Percentiles rank a stretch among this genome's conserved stretches.
Conservation (phyloP, 1,140 invertebrate genomes). For the Drosophila willistoni region DNA sequence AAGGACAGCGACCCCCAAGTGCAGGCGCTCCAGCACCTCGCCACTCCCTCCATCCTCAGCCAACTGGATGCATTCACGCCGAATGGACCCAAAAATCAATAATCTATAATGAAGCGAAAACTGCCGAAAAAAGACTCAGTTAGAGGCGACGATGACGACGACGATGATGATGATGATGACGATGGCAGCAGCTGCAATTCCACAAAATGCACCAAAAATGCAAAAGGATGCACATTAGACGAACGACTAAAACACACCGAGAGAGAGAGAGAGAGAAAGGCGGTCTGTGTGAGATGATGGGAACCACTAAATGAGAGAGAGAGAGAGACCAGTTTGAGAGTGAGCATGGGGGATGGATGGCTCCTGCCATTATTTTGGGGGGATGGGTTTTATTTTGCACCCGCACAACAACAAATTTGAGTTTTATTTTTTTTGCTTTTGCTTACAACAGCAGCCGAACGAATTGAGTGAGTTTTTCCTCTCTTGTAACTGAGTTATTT, state of each 20-base stretch:
- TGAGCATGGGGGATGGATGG: constrained; percentile 43
- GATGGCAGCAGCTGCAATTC: constrained; percentile 61
- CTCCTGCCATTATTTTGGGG: constrained; percentile 55
- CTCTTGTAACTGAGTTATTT: constrained; percentile 27
- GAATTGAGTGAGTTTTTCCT: constrained; percentile 17
- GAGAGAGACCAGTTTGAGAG: constrained; percentile 10
- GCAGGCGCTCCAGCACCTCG: constrained; percentile 5
- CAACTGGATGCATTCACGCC: background rate
- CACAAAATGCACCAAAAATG: constrained; percentile 63
- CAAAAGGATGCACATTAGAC: constrained; percentile 59
- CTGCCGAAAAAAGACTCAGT: constrained; percentile 54
- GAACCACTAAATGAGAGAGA: constrained; percentile 5
- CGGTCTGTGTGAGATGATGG: constrained; percentile 2
- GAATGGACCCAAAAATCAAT: constrained; percentile 62
- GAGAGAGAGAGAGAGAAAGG: background rate
- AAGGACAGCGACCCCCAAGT: constrained; percentile 16
- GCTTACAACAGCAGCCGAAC: constrained; percentile 10
- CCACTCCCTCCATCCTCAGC: background rate
- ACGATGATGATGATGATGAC: constrained; percentile 12
- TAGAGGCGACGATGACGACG: constrained; percentile 21
- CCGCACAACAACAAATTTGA: constrained; percentile 24
- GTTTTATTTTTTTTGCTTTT: constrained; percentile 3
- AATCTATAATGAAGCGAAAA: constrained; percentile 69
- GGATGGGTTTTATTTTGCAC: constrained; percentile 29
- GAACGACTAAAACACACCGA: constrained; percentile 13